Percentiles rank a stretch among this genome's conserved stretches.
Conservation (phyloP, 1,140 invertebrate species). For the Ceratina australensis region DNA sequence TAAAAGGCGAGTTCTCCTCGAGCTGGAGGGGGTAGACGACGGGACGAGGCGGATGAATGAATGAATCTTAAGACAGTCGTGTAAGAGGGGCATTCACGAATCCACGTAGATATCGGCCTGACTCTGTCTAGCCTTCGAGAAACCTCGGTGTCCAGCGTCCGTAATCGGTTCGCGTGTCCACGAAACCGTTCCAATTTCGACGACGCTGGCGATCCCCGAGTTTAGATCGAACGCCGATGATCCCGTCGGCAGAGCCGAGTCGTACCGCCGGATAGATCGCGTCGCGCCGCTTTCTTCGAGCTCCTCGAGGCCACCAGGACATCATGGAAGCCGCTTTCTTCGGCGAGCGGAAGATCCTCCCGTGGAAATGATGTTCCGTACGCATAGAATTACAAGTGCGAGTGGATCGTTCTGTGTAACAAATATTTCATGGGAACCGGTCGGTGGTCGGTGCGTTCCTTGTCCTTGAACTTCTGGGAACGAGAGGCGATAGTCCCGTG, state of each 20-base stretch:
- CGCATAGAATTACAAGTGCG: not conserved
- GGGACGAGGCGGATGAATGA: constrained; percentile 74
- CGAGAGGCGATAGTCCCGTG: not conserved
- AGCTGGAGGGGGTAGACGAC: constrained; percentile 51
- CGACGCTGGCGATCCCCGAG: not conserved
- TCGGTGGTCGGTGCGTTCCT: not conserved
- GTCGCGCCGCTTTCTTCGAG: constrained; percentile 9
- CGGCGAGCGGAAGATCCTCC: constrained; percentile 36
- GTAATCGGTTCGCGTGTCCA: not conserved
- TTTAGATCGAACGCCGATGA: not conserved
- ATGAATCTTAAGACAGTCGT: constrained; percentile 77
- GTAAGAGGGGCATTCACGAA: constrained; percentile 70
- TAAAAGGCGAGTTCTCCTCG: constrained; percentile 44
- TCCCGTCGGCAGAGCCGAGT: not conserved
- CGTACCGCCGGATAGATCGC: not conserved
- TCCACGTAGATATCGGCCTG: constrained; percentile 47
- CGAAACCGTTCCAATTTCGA: not conserved
- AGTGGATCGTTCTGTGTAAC: not conserved
- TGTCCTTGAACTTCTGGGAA: not conserved
- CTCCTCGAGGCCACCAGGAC: constrained; percentile 8
- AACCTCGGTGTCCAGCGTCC: not conserved
- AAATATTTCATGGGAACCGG: not conserved
- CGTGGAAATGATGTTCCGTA: not conserved
- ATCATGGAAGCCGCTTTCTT: constrained; percentile 39
- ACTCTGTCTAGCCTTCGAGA: constrained; percentile 3